These are phyloP conservation scores for Nymphicus hollandicus DNA, from an alignment of 2,113 vertebrate species.

Conservation along the genomic window DNA sequence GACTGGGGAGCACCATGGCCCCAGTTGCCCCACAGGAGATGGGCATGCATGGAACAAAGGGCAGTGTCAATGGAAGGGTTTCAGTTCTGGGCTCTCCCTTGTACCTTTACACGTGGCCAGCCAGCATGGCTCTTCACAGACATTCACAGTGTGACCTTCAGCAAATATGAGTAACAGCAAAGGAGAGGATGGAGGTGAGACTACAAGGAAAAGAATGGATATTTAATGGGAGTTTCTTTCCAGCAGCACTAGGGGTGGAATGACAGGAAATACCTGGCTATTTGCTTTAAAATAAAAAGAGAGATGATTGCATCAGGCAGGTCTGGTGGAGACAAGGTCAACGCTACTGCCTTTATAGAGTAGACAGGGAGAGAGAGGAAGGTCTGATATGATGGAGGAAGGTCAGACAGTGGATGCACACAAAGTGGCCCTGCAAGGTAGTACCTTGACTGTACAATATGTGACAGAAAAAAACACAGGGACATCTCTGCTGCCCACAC, in stretches of 20 bases:
- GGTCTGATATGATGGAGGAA: background rate
- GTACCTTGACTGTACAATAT: background rate
- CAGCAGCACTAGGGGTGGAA: background rate
- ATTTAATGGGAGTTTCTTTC: background rate
- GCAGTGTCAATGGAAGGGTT: background rate
- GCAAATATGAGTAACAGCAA: background rate
- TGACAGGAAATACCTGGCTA: background rate
- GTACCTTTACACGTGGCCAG: accelerated
- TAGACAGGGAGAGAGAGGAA: background rate
- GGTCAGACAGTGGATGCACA: background rate
- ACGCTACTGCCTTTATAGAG: background rate
- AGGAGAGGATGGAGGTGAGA: background rate
- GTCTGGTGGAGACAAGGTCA: background rate
- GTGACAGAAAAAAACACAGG: background rate
- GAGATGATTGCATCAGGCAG: background rate
- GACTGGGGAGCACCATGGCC: accelerated
- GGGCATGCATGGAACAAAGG: background rate
- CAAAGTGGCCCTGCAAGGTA: background rate
- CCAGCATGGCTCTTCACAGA: background rate
- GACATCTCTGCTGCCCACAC: background rate
- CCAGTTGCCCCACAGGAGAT: background rate
- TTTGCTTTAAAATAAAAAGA: background rate
- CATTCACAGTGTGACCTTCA: background rate
- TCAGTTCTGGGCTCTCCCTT: accelerated
- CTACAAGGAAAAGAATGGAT: background rate